Percentiles rank a stretch among this genome's conserved stretches.
These are phyloP conservation scores for Nemapogon koenigi DNA, from an alignment of 2,888 invertebrate genomes.

Conservation along the genomic window DNA sequence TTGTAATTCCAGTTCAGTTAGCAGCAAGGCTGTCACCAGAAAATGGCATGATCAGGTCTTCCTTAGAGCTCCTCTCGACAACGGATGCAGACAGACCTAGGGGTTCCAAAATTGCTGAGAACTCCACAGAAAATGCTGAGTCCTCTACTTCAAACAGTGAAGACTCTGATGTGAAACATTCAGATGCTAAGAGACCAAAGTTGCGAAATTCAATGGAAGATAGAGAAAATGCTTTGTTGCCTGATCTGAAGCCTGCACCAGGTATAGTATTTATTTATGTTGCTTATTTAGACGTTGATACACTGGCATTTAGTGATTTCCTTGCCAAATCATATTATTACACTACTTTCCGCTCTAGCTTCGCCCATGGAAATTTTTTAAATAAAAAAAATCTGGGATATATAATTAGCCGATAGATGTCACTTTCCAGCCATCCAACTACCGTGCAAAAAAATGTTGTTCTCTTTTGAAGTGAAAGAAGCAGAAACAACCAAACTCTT, in stretches of 20 bases:
- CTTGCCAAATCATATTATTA: too few species aligned
- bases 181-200: conserved; percentile 31
- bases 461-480: too few species aligned
- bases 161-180: background rate
- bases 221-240: conserved; percentile 77
- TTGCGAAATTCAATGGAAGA: conserved; percentile 56
- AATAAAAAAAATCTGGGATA: too few species aligned
- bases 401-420: too few species aligned
- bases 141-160: conserved; percentile 20
- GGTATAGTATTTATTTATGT: conserved; percentile 25
- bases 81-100: conserved; percentile 74
- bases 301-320: too few species aligned
- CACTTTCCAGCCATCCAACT: too few species aligned
- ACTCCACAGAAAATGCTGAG: conserved; percentile 19
- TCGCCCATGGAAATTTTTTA: too few species aligned
- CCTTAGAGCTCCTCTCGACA: conserved; percentile 78
- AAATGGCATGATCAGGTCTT: conserved; percentile 79
- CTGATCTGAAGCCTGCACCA: conserved; percentile 78
- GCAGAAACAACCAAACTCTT: too few species aligned
- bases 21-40: conserved; percentile 71
- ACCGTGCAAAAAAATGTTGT: too few species aligned
- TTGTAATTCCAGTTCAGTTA: conserved; percentile 57
- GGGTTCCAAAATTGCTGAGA: conserved; percentile 43
- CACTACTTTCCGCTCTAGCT: too few species aligned
- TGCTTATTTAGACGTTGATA: too few species aligned